Conservation (phyloP, 2,797 vertebrate species). For the Pampus argenteus region DNA sequence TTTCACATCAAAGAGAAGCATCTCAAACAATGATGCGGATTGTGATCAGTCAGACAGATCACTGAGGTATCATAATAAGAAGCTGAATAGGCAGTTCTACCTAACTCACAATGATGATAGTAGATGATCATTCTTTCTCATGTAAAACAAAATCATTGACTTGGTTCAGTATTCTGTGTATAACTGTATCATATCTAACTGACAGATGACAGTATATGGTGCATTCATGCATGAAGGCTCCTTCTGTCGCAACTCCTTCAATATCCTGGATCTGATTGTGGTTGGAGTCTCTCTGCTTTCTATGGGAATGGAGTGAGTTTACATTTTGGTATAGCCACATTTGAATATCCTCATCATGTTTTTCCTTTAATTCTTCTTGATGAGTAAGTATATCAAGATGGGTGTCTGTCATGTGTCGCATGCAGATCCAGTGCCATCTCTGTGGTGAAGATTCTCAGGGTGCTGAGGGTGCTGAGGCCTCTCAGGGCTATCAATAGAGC, state of each 20-base stretch:
- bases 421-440: constrained; percentile 96
- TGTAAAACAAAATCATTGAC: neutral
- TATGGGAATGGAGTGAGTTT: constrained; percentile 94
- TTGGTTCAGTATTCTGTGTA: neutral
- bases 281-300: constrained; percentile 96
- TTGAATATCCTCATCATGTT: neutral
- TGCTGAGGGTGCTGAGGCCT: constrained; percentile 95
- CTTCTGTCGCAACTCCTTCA: constrained; percentile 98
- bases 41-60: no score
- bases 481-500: constrained; percentile 97
- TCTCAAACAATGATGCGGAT: neutral
- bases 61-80: neutral
- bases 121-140: neutral
- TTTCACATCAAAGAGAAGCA: neutral
- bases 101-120: neutral
- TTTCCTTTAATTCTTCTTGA: neutral
- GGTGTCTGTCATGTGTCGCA: constrained; percentile 12
- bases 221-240: constrained; percentile 97
- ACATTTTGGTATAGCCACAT: neutral
- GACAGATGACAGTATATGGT: constrained; percentile 96
- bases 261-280: constrained; percentile 97
- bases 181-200: constrained; percentile 33
- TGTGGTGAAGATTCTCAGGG: constrained; percentile 98
- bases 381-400: neutral
- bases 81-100: neutral